Evolutionary conservation across 1,140 invertebrate species (phyloP).

Genomic region (Drosophila lowei): DNA sequence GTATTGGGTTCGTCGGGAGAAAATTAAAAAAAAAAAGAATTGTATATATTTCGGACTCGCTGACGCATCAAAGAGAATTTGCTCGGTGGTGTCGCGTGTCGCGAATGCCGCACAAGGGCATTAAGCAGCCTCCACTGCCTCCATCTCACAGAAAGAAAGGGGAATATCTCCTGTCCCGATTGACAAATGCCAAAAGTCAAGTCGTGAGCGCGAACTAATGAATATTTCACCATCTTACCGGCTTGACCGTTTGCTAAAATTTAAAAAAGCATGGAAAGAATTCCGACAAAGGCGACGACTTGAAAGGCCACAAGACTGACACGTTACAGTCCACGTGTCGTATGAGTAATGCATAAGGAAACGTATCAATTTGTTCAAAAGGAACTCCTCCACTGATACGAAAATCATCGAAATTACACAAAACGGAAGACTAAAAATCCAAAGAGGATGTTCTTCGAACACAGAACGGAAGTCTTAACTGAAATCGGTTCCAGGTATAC

Average conservation of each 20-base stretch:
- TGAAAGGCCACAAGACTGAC: no score
- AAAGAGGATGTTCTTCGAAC: constrained; percentile 45
- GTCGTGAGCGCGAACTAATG: not conserved
- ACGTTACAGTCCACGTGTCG: no score
- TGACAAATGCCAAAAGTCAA: constrained; percentile 8
- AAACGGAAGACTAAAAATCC: constrained; percentile 61
- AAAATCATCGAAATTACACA: constrained; percentile 55
- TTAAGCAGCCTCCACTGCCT: constrained; percentile 1
- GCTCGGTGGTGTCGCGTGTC: constrained; percentile 39
- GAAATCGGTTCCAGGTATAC: constrained; percentile 58
- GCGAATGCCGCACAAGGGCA: constrained; percentile 6
- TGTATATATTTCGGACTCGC: constrained; percentile 26
- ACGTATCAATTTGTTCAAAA: not conserved
- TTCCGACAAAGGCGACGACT: no score
- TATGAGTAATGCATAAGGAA: not conserved
- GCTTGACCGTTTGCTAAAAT: not conserved
- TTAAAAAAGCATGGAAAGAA: not conserved
- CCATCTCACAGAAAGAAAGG: not conserved
- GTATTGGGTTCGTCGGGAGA: constrained; percentile 50
- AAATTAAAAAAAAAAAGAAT: constrained; percentile 46
- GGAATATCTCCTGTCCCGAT: not conserved
- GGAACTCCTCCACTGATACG: constrained; percentile 38
- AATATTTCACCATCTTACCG: not conserved
- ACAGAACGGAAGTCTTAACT: constrained; percentile 71
- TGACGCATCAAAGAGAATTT: constrained; percentile 53